Evolutionary conservation across 2,888 invertebrate genomes (phyloP).

Genomic region (Erynnis tages): DNA sequence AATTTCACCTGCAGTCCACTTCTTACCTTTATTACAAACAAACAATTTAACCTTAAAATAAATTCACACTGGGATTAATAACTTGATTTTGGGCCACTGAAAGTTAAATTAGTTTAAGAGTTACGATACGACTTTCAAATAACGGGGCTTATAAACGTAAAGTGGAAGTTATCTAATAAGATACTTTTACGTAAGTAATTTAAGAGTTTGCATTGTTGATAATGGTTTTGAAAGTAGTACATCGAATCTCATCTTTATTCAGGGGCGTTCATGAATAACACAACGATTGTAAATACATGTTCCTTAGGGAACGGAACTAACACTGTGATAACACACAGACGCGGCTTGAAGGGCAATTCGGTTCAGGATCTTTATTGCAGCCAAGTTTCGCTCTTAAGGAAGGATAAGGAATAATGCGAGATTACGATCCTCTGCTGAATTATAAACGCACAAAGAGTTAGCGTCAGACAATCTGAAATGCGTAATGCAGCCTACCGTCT

Average conservation of each 20-base stretch:
- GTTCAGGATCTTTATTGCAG: conserved; percentile 65
- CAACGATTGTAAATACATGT: conserved; percentile 63
- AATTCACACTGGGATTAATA: conserved; percentile 18
- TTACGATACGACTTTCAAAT: conserved; percentile 22
- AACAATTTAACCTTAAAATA: conserved; percentile 17
- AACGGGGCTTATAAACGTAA: conserved; percentile 18
- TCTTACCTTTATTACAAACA: not conserved
- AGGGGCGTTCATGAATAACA: conserved; percentile 72
- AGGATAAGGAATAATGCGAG: conserved; percentile 56
- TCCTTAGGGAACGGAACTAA: conserved; percentile 54
- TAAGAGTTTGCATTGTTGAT: conserved; percentile 37
- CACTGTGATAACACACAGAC: conserved; percentile 54
- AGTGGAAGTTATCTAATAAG: conserved; percentile 20
- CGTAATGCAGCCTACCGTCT: not conserved
- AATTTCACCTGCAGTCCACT: no score
- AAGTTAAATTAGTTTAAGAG: conserved; percentile 27
- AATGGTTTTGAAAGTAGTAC: conserved; percentile 51
- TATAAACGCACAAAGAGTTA: conserved; percentile 30
- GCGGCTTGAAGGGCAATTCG: conserved; percentile 47
- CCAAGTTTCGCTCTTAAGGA: conserved; percentile 54
- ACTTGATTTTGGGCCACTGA: conserved; percentile 16
- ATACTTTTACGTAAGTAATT: conserved; percentile 16
- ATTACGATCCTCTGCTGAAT: conserved; percentile 44
- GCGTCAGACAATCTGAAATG: not conserved
- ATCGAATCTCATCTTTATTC: conserved; percentile 71